These are phyloP conservation scores for Gryllus bimaculatus DNA, from an alignment of 1,140 invertebrate genomes.

Conservation along the genomic window DNA sequence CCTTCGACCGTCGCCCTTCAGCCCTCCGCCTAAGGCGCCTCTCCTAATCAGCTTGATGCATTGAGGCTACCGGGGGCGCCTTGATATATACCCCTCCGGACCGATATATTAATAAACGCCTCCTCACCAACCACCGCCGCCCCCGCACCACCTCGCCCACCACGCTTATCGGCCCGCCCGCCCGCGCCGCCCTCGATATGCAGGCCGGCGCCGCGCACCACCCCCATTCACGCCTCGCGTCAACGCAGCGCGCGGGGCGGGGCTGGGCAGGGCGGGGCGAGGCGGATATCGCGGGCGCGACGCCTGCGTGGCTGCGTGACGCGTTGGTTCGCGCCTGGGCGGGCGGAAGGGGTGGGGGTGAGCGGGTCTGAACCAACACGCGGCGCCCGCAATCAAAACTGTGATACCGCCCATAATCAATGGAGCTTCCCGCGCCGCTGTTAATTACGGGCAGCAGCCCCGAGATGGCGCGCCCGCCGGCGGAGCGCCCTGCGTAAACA, in stretches of 20 bases:
- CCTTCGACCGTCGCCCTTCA: neutral
- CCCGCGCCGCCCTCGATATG: neutral
- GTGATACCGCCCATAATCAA: neutral
- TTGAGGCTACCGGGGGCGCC: neutral
- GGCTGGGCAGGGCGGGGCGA: neutral
- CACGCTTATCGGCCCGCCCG: too few species aligned
- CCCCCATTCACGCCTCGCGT: neutral
- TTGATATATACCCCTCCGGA: neutral
- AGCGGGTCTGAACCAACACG: neutral
- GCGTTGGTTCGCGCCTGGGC: neutral
- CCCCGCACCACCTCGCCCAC: too few species aligned
- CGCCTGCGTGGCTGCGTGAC: neutral
- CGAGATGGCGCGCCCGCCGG: neutral
- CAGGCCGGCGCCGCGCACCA: too few species aligned
- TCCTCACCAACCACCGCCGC: too few species aligned
- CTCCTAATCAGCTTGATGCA: neutral
- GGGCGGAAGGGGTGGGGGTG: neutral
- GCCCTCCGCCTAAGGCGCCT: neutral
- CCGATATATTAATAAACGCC: neutral
- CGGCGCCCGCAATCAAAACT: neutral
- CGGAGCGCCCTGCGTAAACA: neutral
- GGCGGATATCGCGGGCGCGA: neutral
- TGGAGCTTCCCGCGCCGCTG: neutral
- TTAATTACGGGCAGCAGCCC: neutral
- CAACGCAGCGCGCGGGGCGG: neutral